These are phyloP conservation scores for Sarcophaga bullata DNA, from an alignment of 1,140 invertebrate genomes.

Conservation along the genomic window DNA sequence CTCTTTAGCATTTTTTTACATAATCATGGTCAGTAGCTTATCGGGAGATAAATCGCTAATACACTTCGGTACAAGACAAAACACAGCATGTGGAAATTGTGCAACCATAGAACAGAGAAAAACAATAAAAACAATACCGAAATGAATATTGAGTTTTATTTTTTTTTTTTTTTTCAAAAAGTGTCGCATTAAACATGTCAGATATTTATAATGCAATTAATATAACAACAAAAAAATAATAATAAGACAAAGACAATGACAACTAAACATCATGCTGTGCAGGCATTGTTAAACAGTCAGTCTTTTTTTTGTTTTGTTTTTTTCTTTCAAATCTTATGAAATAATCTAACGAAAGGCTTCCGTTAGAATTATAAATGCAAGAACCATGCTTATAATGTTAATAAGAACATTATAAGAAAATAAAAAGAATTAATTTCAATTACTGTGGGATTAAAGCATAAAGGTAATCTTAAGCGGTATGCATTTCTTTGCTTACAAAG, in stretches of 20 bases:
- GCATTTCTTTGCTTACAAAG: neutral
- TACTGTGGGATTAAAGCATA: neutral
- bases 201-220: conserved; percentile 3
- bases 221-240: neutral
- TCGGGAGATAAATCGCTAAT: no score
- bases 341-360: neutral
- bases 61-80: no score
- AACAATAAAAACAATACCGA: no score
- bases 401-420: neutral
- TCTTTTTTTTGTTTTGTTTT: no score
- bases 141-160: no score
- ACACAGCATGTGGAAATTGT: no score
- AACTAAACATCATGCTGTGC: conserved; percentile 8
- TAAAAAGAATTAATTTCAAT: neutral
- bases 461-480: neutral
- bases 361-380: conserved; percentile 1
- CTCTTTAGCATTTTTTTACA: no score
- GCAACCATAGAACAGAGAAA: no score
- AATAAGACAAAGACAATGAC: neutral
- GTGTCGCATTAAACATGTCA: neutral
- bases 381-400: neutral
- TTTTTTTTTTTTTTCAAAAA: neutral
- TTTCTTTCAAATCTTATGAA: neutral
- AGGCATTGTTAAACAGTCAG: neutral
- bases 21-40: no score